Conservation (phyloP, 2,888 invertebrate genomes). For the Drosophila cognata region DNA sequence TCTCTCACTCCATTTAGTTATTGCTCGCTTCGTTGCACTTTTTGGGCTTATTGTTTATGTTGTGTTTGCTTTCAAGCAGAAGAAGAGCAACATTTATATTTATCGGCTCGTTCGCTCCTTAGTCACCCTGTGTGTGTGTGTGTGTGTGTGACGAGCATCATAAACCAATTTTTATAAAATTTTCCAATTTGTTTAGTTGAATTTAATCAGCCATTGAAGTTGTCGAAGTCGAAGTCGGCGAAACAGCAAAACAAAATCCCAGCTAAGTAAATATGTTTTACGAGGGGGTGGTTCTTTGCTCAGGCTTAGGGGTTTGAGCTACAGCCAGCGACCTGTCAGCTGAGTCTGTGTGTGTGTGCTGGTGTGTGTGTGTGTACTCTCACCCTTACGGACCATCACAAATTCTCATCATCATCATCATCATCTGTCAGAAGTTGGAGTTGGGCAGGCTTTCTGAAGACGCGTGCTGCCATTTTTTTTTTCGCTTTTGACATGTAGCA, state of each 20-base stretch:
- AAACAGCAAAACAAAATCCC: slow-evolving; percentile 44
- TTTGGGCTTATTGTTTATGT: slow-evolving; percentile 27
- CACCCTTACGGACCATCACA: slow-evolving; percentile 18
- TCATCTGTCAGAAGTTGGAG: slow-evolving; percentile 12
- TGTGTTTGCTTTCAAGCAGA: slow-evolving; percentile 21
- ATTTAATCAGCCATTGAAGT: slow-evolving; percentile 59
- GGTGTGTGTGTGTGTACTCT: slow-evolving; percentile 6
- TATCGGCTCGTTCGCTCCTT: slow-evolving; percentile 30
- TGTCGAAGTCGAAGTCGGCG: neutral
- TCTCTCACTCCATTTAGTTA: neutral
- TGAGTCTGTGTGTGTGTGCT: slow-evolving; percentile 20
- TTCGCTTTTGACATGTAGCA: slow-evolving; percentile 48
- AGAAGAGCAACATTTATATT: slow-evolving; percentile 17
- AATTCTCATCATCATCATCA: slow-evolving; percentile 42
- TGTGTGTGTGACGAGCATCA: slow-evolving; percentile 57
- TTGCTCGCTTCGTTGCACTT: slow-evolving; percentile 49
- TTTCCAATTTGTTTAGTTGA: slow-evolving; percentile 78
- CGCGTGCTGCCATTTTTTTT: slow-evolving; percentile 61
- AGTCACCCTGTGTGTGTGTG: slow-evolving; percentile 12
- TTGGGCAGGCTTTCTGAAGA: slow-evolving; percentile 24
- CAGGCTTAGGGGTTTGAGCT: neutral
- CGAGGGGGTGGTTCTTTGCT: slow-evolving; percentile 25
- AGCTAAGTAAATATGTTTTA: slow-evolving; percentile 60
- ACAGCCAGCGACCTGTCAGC: slow-evolving; percentile 41
- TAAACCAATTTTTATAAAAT: slow-evolving; percentile 78